phyloP scores from a whole-genome alignment of 1,140 invertebrate species.

The Dryas iulia region DNA sequence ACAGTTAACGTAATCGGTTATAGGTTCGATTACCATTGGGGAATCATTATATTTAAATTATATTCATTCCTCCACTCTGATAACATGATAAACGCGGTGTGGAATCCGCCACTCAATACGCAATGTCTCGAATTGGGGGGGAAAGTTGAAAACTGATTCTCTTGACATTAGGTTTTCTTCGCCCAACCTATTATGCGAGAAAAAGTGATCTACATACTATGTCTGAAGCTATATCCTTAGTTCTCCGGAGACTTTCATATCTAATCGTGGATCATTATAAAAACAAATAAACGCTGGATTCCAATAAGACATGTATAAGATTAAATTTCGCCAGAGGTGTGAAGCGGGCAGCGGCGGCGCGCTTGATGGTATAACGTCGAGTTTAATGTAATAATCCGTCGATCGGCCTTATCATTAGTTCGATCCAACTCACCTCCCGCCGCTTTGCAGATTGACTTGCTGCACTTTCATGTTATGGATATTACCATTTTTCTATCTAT shows the following conservation, averaged over 20 bases:
- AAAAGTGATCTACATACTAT: not conserved
- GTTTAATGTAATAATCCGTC: slow-evolving; percentile 78
- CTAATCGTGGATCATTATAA: not conserved
- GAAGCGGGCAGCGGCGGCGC: slow-evolving; percentile 48
- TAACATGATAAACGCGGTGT: too few relatives aligned
- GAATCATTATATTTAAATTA: too few relatives aligned
- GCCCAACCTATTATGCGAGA: too few relatives aligned
- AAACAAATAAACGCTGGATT: slow-evolving; percentile 18
- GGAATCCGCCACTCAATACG: not conserved
- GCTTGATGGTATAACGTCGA: slow-evolving; percentile 57
- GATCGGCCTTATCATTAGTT: slow-evolving; percentile 71
- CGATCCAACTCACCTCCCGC: slow-evolving; percentile 70
- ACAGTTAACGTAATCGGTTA: too few relatives aligned
- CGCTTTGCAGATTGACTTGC: slow-evolving; percentile 65
- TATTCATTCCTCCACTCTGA: too few relatives aligned
- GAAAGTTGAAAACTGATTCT: too few relatives aligned
- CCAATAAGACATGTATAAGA: slow-evolving; percentile 33
- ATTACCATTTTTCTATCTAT: slow-evolving; percentile 31
- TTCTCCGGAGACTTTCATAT: not conserved
- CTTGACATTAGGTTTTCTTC: too few relatives aligned
- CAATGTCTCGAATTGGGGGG: too few relatives aligned
- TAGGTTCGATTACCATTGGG: too few relatives aligned
- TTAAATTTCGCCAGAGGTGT: slow-evolving; percentile 39
- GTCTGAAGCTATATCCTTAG: not conserved
- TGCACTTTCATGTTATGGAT: slow-evolving; percentile 60